phyloP scores from a whole-genome alignment of 2,888 invertebrate genomes.

The Micropterix aruncella region DNA sequence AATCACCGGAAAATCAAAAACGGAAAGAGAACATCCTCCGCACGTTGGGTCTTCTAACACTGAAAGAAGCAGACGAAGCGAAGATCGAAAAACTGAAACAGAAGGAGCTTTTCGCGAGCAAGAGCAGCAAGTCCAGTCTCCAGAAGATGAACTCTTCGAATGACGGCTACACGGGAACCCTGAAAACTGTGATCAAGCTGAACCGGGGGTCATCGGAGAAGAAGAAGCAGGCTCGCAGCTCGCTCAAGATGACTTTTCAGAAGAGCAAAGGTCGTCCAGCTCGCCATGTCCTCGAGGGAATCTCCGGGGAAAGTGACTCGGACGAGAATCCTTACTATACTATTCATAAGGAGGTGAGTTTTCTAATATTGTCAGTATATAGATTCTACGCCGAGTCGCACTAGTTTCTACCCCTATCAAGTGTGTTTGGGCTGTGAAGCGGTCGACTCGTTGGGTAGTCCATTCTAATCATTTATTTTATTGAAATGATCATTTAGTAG shows the following conservation, averaged over 20 bases:
- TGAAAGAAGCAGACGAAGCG: conserved; percentile 58
- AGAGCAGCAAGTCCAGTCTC: conserved; percentile 20
- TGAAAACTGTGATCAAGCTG: conserved; percentile 74
- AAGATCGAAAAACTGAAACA: conserved; percentile 42
- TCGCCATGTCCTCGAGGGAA: conserved; percentile 28
- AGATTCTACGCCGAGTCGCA: no score
- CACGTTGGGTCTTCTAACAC: conserved; percentile 59
- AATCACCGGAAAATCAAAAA: conserved; percentile 49
- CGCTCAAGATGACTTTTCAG: conserved; percentile 67
- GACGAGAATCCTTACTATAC: conserved; percentile 45
- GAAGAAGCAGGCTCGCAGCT: conserved; percentile 50
- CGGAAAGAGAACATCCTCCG: conserved; percentile 62
- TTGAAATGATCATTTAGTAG: no score
- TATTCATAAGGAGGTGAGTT: conserved; percentile 53
- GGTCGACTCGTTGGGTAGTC: no score
- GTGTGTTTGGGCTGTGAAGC: no score
- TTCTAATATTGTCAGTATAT: no score
- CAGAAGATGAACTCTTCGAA: conserved; percentile 18
- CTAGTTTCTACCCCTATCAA: no score
- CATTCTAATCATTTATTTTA: no score
- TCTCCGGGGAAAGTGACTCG: conserved; percentile 15
- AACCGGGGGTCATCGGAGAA: conserved; percentile 37
- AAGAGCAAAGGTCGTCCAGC: conserved; percentile 49
- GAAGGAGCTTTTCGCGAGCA: conserved; percentile 25
- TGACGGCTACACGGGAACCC: conserved; percentile 59